Base-by-base conservation (phyloP, 2,797 vertebrate species). In the Heliangelus exortis region DNA sequence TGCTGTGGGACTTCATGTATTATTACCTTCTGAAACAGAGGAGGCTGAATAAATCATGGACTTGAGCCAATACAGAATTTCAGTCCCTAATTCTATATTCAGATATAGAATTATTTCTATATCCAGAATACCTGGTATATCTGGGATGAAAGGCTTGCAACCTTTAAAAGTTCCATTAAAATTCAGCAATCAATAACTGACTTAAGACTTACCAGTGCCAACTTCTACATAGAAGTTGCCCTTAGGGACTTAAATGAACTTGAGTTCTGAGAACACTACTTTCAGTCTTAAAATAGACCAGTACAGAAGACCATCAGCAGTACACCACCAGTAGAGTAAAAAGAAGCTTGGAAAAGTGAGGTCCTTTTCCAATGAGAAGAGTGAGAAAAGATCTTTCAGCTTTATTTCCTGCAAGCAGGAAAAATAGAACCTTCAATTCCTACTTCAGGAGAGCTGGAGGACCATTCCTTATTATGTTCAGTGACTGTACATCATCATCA, bases 231-330 rank as follows among this genome's bases (percentile, higher is more conserved):
- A 69, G 6, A 16, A 63, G 21, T 19, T 75, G 73, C 36, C 53
- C 77, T 93, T 33, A 67, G n/a, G 50, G 10, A 58, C 76, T 43
- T 77, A 84, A 57, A 91, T 69, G 54, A 80, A 95, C 62, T 72
- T 88, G 47, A 72, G 71, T 88, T 78, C 69, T 84, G 63, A 43
- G 23, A 61, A 77, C 31, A 33, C 28, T 74, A 48, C 43, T 73
- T 92, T 86, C 58, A 58, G 16, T 75, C 83, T 86, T 89, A 90
- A 90, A 93, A 86, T 48, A 94, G 77, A 75, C 8, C 11, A 5
- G 39, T 54, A 76, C 26, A 86, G 62, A 90, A 84, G 31, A 43
- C 16, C 48, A 83, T 19, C 36, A 73, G 45, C 54, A 26, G 17
- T 6, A 87, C 43, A 58, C 18, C 45, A 72, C 15, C 1, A 10